Percentiles rank a stretch among this genome's conserved stretches.
phyloP scores from a whole-genome alignment of 2,888 invertebrate genomes.

The Cecidostiba fungosa region DNA sequence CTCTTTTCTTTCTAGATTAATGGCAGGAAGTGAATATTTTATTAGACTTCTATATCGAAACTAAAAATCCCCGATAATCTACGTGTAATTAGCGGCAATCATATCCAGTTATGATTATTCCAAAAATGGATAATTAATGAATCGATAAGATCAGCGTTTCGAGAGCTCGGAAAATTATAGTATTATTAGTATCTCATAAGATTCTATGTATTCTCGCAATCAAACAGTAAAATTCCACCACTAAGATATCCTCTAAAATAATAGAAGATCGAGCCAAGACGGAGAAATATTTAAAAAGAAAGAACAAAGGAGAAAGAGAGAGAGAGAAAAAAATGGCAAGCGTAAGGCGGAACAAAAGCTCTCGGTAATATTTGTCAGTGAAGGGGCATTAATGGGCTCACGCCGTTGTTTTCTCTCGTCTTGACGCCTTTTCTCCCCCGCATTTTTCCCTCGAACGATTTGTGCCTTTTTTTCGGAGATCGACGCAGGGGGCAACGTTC shows the following conservation, averaged over 20 bases:
- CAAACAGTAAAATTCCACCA: background rate
- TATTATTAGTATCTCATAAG: background rate
- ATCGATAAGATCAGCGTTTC: slow-evolving; percentile 19
- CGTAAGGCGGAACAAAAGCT: slow-evolving; percentile 34
- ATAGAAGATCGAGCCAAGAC: background rate
- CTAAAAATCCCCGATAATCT: slow-evolving; percentile 26
- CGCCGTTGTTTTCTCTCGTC: slow-evolving; percentile 48
- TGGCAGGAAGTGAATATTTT: slow-evolving; percentile 1
- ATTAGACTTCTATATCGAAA: slow-evolving; percentile 7
- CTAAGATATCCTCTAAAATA: background rate
- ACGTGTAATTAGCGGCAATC: slow-evolving; percentile 19
- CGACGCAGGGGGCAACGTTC: slow-evolving; percentile 66
- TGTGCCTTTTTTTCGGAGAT: slow-evolving; percentile 69
- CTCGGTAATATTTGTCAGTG: slow-evolving; percentile 50
- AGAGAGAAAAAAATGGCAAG: slow-evolving; percentile 47
- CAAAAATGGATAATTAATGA: slow-evolving; percentile 38
- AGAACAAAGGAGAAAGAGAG: background rate
- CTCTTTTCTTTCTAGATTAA: slow-evolving; percentile 1
- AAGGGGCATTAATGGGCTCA: slow-evolving; percentile 49
- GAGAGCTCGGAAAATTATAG: background rate
- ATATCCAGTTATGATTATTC: slow-evolving; percentile 30
- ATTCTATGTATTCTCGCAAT: slow-evolving; percentile 24
- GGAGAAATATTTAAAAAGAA: background rate
- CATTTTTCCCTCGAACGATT: slow-evolving; percentile 23
- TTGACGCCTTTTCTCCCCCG: background rate